Percentiles rank a stretch among this genome's conserved stretches.
These are phyloP conservation scores for Bombus terrestris DNA, from an alignment of 1,140 invertebrate genomes.

Conservation along the genomic window DNA sequence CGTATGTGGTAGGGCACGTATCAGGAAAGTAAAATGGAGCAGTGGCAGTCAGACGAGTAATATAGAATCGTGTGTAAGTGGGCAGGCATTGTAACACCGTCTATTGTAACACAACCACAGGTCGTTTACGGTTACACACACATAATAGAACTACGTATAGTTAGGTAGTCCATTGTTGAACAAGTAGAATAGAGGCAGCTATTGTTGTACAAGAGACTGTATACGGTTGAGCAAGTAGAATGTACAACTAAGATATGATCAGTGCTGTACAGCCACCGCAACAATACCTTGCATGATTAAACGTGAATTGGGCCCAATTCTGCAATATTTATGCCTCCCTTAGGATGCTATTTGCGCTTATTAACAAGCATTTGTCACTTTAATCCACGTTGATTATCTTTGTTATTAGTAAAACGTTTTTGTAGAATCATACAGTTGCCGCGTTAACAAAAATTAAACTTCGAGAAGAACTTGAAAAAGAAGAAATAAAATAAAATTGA, in stretches of 20 bases:
- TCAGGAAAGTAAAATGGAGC: neutral
- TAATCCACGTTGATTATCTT: neutral
- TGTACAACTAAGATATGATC: constrained; percentile 5
- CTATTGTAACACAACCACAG: neutral
- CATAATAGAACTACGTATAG: neutral
- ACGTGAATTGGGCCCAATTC: neutral
- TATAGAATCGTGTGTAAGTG: neutral
- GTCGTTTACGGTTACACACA: neutral
- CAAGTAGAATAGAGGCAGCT: neutral
- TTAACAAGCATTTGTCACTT: neutral
- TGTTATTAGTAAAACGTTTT: no score
- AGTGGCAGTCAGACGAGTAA: neutral
- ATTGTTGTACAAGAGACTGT: neutral
- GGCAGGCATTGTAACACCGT: neutral
- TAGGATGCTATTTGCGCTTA: neutral
- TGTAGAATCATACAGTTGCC: no score
- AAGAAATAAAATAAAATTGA: neutral
- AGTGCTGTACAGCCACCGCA: neutral
- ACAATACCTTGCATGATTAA: constrained; percentile 11
- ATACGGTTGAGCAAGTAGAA: constrained; percentile 5
- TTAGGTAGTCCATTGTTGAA: neutral
- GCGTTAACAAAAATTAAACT: no score
- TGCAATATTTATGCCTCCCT: neutral
- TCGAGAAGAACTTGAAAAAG: neutral
- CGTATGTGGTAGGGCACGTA: neutral